These are phyloP conservation scores for Paratilapia polleni DNA, from an alignment of 2,113 vertebrate species.

Conservation along the genomic window DNA sequence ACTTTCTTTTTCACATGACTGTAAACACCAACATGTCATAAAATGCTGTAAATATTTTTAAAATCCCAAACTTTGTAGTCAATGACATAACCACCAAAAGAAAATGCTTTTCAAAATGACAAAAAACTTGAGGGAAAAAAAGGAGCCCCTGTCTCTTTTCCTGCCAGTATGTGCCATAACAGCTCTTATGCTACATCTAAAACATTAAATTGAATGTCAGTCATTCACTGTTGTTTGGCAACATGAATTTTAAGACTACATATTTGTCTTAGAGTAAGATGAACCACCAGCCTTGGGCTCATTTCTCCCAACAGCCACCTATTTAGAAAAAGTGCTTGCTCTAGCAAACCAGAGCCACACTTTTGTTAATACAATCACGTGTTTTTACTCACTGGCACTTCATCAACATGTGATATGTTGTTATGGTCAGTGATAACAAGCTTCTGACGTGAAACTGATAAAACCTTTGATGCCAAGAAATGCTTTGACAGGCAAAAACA, in stretches of 20 bases:
- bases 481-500: background rate
- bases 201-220: background rate
- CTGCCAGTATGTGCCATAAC: too few relatives aligned
- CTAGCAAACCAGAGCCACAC: background rate
- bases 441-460: background rate
- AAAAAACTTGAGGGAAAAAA: background rate
- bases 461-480: background rate
- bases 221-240: accelerated
- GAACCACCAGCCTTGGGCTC: background rate
- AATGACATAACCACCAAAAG: background rate
- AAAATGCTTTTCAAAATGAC: background rate
- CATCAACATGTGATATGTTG: background rate
- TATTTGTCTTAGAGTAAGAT: background rate
- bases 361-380: background rate
- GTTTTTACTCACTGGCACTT: background rate
- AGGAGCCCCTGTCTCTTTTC: too few relatives aligned
- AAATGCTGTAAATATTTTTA: background rate
- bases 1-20: accelerated
- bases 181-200: too few relatives aligned
- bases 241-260: background rate
- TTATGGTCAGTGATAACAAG: background rate
- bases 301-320: background rate
- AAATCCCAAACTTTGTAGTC: background rate
- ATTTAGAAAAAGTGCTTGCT: background rate
- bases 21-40: background rate